Base-by-base conservation (phyloP, 2,113 vertebrate species). In the Patagioenas fasciata region DNA sequence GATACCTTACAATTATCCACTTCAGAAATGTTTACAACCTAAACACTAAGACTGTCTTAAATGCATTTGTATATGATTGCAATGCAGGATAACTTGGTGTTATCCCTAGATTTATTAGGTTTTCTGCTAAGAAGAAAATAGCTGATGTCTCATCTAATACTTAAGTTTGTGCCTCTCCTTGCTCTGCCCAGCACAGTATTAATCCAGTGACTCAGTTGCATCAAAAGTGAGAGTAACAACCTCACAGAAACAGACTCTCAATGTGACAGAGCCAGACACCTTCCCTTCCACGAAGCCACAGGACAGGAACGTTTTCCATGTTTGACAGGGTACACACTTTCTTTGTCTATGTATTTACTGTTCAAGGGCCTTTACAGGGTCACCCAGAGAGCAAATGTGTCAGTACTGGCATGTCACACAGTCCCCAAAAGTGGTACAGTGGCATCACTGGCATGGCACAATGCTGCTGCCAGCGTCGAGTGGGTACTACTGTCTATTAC, bases 371-470 rank as follows among this genome's bases (percentile, higher is more conserved):
- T 85, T 44, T 50, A 13, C 44, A n/a, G 34, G 3, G 29, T 86
- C 28, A 29, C 44, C 18, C 25, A 32, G 44, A 17, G 51, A 53
- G 44, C 58, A 51, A 51, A 32, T 23, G 8, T 50, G 31, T 31
- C 32, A 34, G 9, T 11, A 9, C 6, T 36, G 66, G 6, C 4
- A 2, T 11, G 40, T 26, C 29, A 29, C 2, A 0, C 38, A 34
- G 48, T n/a, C 42, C 62, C 28, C 38, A 13, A 2, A 34, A 36
- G 28, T 9, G 25, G 11, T 31, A 32, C 44, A 17, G 44, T 44
- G 44, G 44, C 44, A 44, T 44, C 60, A 34, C 0, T 12, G 26
- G 38, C 38, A n/a, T 2, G 23, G 78, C 65, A 57, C 42, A 32
- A 47, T 1, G 5, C 36, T 51, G 34, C 60, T 66, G 57, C 80